Evolutionary conservation across 2,888 invertebrate species (phyloP), one percentile per base, ranked within the genome.

Genomic region (Chloroclysta siterata): DNA sequence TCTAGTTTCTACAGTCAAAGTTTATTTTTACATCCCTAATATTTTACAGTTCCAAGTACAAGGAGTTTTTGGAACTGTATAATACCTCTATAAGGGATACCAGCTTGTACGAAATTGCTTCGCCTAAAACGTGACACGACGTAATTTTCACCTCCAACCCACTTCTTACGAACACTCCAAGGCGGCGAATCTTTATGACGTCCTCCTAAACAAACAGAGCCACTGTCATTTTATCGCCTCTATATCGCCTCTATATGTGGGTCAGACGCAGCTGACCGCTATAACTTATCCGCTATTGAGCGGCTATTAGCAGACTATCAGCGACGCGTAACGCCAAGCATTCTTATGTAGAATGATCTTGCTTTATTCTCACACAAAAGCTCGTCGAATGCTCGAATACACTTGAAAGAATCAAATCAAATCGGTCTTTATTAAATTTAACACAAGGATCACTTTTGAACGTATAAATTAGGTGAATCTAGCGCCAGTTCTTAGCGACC

Each of bases 221-320:
- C 55, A 55, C 10, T 46, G 33, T 48, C 47, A 39, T 57, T 65
- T 64, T 60, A 65, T 60, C 29, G 51, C 60, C 56, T 22, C 11
- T 36, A 44, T 60, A 65, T 60, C 29, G 51, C 60, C 56, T 22
- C 11, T 36, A 44, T 36, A 65, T 62, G 52, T 63, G 62, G 73
- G 72, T 70, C 75, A 69, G 65, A 14, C 65, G 54, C 77, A 76
- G 78, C 76, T 78, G 79, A 57, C 71, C 56, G 70, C 69, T 48
- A 77, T 78, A 75, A 73, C 62, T 77, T 70, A 60, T 58, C 65
- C 51, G 58, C 63, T 62, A 61, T 60, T 65, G 66, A 68, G 65
- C 60, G 50, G 17, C 53, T 53, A 59, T 68, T 66, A 71, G 62
- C 60, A 60, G 68, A 67, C 68, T 54, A 72, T 72, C 63, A 62